phyloP scores from a whole-genome alignment of 2,888 invertebrate species.

The Drosophila ezoana region DNA sequence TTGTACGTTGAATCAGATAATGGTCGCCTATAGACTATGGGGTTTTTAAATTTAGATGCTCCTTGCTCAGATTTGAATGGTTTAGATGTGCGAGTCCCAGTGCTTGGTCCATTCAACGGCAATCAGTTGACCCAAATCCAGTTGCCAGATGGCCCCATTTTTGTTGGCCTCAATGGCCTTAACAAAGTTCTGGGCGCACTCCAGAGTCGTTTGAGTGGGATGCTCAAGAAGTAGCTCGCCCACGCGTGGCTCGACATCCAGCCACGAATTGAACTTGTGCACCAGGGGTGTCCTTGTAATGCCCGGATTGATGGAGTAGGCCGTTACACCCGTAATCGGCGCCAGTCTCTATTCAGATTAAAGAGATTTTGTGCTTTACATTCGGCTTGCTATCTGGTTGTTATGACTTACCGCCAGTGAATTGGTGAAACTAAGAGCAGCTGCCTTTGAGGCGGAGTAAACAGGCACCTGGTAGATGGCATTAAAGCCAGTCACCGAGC shows the following conservation, averaged over 20 bases:
- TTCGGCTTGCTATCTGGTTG: not conserved
- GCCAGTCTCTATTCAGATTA: slow-evolving; percentile 52
- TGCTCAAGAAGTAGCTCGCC: slow-evolving; percentile 45
- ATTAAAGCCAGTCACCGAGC: slow-evolving; percentile 82
- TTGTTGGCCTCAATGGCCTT: slow-evolving; percentile 78
- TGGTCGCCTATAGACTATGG: not conserved
- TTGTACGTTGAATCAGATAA: not conserved
- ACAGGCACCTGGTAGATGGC: slow-evolving; percentile 77
- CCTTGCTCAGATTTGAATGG: not conserved
- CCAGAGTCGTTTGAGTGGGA: slow-evolving; percentile 58
- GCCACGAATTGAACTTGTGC: slow-evolving; percentile 69
- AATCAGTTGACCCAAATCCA: slow-evolving; percentile 75
- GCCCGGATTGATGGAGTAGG: slow-evolving; percentile 72
- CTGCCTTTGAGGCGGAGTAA: slow-evolving; percentile 84
- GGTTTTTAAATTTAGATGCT: not conserved
- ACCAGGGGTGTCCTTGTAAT: slow-evolving; percentile 66
- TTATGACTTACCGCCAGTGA: slow-evolving; percentile 79
- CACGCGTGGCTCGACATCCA: slow-evolving; percentile 63
- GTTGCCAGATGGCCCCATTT: slow-evolving; percentile 82
- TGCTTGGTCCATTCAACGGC: slow-evolving; percentile 65
- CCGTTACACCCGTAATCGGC: slow-evolving; percentile 66
- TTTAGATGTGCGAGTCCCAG: slow-evolving; percentile 74
- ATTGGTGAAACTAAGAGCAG: slow-evolving; percentile 83
- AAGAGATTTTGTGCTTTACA: not conserved
- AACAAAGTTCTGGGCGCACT: slow-evolving; percentile 79